Evolutionary conservation across 1,140 invertebrate genomes (phyloP).

Genomic region (Drosophila bocqueti): DNA sequence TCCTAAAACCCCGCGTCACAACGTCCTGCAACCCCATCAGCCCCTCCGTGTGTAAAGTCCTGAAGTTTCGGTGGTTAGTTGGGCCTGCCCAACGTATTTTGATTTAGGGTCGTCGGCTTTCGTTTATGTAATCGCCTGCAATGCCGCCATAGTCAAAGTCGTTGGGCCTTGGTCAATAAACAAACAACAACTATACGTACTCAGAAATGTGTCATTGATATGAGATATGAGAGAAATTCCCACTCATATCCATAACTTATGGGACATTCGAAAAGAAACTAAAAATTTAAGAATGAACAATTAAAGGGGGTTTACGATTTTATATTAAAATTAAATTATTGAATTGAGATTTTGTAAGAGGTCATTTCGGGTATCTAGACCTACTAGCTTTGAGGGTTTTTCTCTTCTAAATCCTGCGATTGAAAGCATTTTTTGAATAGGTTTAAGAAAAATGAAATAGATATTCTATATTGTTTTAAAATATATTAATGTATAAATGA

Average conservation of each 20-base stretch:
- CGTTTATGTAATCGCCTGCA: slow-evolving; percentile 66
- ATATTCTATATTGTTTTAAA: no score
- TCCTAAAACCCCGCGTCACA: not conserved
- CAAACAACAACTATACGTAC: slow-evolving; percentile 16
- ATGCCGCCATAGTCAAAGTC: slow-evolving; percentile 24
- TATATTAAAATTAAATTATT: not conserved
- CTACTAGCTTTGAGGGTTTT: not conserved
- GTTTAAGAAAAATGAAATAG: not conserved
- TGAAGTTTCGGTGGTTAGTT: slow-evolving; percentile 54
- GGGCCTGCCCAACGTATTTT: slow-evolving; percentile 56
- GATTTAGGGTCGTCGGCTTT: slow-evolving; percentile 78
- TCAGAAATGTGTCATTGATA: slow-evolving; percentile 67
- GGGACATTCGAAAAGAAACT: not conserved
- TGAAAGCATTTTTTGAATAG: not conserved
- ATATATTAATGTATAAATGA: no score
- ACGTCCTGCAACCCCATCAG: slow-evolving; percentile 2
- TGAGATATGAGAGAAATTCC: not conserved
- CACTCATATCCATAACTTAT: not conserved
- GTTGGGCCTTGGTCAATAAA: slow-evolving; percentile 52
- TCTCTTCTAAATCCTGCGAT: not conserved
- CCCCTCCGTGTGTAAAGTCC: slow-evolving; percentile 6
- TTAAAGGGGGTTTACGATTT: not conserved
- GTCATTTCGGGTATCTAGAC: no score
- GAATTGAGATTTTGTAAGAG: not conserved
- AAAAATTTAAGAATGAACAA: not conserved